phyloP scores from a whole-genome alignment of 30 jellyfish, hydroid and myxozoan species.

The Morbakka virulenta region DNA sequence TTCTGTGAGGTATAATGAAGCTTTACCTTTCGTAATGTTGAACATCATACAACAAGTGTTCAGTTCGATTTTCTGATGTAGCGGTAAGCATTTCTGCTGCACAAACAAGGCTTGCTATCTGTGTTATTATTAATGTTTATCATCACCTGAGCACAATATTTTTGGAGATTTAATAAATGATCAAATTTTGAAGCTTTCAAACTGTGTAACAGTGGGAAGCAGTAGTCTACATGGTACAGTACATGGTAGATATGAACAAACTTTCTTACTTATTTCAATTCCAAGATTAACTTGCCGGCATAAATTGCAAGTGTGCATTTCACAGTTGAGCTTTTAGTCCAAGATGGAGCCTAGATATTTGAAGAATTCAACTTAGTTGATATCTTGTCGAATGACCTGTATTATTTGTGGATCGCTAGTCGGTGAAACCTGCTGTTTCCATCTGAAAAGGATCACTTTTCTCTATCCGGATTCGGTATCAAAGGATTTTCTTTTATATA shows the following conservation, averaged over 20 bases:
- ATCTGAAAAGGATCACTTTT: neutral
- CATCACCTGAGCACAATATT: conserved; percentile 22
- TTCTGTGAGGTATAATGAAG: conserved; percentile 32
- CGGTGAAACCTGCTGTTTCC: too few species aligned
- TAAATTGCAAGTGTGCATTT: too few species aligned
- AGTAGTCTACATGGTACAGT: neutral
- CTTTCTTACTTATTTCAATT: conserved; percentile 14
- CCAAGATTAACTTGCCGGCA: conserved; percentile 20
- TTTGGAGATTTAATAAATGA: conserved; percentile 6
- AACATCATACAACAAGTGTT: conserved; percentile 15
- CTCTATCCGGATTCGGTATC: conserved; percentile 35
- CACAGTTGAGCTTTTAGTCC: too few species aligned
- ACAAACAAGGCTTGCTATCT: conserved; percentile 12
- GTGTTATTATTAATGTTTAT: neutral
- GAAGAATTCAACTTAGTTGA: too few species aligned
- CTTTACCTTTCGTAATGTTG: conserved; percentile 9
- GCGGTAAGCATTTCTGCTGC: conserved; percentile 23
- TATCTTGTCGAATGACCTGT: too few species aligned
- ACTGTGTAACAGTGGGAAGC: conserved; percentile 16
- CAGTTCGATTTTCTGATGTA: conserved; percentile 20
- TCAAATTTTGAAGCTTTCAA: conserved; percentile 5
- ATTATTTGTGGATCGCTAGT: too few species aligned
- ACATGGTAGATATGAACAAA: neutral
- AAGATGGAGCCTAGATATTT: too few species aligned
- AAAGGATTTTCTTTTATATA: conserved; percentile 13